Percentiles rank a stretch among this genome's conserved stretches.
Conservation (phyloP, 1,140 invertebrate genomes). For the Drosophila neocordata region DNA sequence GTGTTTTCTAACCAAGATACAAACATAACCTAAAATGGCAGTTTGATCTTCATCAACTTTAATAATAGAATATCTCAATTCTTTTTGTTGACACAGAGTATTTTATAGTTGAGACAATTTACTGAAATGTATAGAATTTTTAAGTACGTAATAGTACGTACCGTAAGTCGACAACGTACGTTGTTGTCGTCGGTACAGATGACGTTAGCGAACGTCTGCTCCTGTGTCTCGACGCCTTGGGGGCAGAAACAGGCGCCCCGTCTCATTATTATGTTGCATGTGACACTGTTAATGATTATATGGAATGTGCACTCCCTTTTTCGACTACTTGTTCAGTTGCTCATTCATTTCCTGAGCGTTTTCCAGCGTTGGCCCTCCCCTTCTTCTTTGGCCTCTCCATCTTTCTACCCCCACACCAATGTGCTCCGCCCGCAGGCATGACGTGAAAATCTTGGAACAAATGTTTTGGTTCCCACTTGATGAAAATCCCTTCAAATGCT, state of each 20-base stretch:
- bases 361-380: slow-evolving; percentile 20
- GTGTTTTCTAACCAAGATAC: background rate
- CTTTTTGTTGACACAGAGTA: background rate
- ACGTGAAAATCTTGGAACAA: slow-evolving; percentile 80
- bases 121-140: background rate
- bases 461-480: slow-evolving; percentile 80
- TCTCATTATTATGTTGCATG: slow-evolving; percentile 80
- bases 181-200: background rate
- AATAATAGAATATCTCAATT: no score
- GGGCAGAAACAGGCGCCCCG: slow-evolving; percentile 57
- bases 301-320: slow-evolving; percentile 41
- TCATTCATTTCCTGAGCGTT: slow-evolving; percentile 44
- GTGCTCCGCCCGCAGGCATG: slow-evolving; percentile 27
- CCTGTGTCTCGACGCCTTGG: slow-evolving; percentile 46
- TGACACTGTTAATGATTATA: slow-evolving; percentile 82
- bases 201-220: slow-evolving; percentile 20
- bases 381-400: slow-evolving; percentile 32
- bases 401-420: background rate
- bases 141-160: slow-evolving; percentile 17
- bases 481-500: slow-evolving; percentile 53
- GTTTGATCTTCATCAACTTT: background rate
- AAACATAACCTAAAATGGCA: background rate
- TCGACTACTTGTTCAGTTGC: slow-evolving; percentile 40
- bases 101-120: background rate
- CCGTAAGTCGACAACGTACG: background rate